phyloP scores from a whole-genome alignment of 2,888 invertebrate species.

The Iphiclides podalirius region DNA sequence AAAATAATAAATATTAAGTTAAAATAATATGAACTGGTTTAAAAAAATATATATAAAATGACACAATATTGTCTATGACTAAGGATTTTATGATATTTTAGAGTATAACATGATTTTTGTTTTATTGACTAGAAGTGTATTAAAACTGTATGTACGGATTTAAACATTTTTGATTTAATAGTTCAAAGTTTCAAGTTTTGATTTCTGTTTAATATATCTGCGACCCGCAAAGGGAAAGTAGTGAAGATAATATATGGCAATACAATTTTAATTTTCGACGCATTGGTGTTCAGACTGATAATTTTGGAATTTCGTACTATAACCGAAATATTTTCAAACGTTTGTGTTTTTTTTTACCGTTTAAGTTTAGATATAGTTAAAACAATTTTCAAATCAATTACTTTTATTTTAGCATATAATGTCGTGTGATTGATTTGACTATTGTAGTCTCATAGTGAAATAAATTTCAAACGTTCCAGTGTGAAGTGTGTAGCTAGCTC shows the following conservation, averaged over 20 bases:
- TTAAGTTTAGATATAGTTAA: constrained; percentile 37
- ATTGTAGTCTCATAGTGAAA: constrained; percentile 57
- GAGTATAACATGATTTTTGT: no score
- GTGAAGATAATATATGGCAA: constrained; percentile 34
- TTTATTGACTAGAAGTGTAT: no score
- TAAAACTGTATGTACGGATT: no score
- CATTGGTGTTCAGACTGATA: constrained; percentile 52
- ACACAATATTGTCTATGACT: background rate
- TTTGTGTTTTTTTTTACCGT: constrained; percentile 40
- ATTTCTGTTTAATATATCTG: background rate
- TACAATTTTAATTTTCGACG: constrained; percentile 46
- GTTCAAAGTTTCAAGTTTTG: no score
- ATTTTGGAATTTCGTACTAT: constrained; percentile 55
- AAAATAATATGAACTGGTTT: no score
- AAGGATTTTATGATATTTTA: no score
- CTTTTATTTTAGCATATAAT: constrained; percentile 33
- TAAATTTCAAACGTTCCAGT: constrained; percentile 80
- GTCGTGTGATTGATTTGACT: constrained; percentile 72
- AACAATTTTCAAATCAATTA: constrained; percentile 47
- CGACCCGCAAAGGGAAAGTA: constrained; percentile 14
- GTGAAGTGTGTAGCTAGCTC: constrained; percentile 79
- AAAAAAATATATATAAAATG: no score
- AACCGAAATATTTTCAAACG: constrained; percentile 66
- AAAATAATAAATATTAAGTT: no score
- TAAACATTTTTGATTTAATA: no score